Evolutionary conservation across 2,888 invertebrate species (phyloP).

Genomic region (Gastracanthus pulcherrimus): DNA sequence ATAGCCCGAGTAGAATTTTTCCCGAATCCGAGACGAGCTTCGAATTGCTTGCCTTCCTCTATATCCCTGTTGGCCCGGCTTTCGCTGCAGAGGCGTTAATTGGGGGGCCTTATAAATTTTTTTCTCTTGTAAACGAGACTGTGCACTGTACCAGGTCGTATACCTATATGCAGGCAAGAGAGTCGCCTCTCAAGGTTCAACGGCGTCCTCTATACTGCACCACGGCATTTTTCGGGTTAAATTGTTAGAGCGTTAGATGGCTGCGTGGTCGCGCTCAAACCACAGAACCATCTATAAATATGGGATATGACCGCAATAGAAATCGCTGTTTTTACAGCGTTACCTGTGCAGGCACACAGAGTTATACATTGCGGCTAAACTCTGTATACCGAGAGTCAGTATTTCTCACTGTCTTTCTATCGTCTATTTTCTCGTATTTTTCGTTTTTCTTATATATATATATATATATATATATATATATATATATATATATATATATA

Average conservation of each 20-base stretch:
- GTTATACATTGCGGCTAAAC: neutral
- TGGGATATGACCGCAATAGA: constrained; percentile 44
- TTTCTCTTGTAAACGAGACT: constrained; percentile 51
- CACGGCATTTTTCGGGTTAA: too few relatives aligned
- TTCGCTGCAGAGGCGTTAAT: constrained; percentile 37
- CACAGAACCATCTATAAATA: constrained; percentile 57
- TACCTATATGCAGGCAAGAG: too few relatives aligned
- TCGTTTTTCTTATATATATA: neutral
- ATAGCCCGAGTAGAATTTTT: too few relatives aligned
- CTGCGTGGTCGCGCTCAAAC: constrained; percentile 53
- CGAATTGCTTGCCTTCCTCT: too few relatives aligned
- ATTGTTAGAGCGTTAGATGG: too few relatives aligned
- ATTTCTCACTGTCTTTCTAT: neutral
- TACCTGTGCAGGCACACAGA: constrained; percentile 56
- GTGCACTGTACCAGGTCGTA: neutral
- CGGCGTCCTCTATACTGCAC: too few relatives aligned
- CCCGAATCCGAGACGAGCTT: too few relatives aligned
- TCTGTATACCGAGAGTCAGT: neutral
- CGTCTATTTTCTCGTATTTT: neutral
- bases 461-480: too few relatives aligned
- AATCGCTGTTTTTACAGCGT: constrained; percentile 56
- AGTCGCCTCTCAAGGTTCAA: too few relatives aligned
- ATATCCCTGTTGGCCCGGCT: too few relatives aligned
- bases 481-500: too few relatives aligned
- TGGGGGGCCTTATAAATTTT: constrained; percentile 59